Evolutionary conservation across 1,140 invertebrate genomes (phyloP).

Genomic region (Ladona fulva): DNA sequence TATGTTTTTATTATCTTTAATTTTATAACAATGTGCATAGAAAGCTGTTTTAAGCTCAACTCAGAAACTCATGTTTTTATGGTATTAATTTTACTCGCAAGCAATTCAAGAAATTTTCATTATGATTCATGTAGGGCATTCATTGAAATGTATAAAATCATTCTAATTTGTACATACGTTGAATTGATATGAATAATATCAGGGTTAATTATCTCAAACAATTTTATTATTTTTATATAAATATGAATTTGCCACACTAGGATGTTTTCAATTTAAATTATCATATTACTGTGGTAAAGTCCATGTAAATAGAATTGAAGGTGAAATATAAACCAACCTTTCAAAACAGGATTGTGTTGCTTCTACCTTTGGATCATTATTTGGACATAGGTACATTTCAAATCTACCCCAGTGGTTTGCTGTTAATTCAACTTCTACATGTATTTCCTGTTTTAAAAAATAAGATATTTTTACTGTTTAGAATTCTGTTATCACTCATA

Average conservation of each 20-base stretch:
- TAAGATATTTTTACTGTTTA: background rate
- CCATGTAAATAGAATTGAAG: background rate
- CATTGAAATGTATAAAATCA: no score
- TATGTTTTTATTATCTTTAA: no score
- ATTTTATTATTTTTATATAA: background rate
- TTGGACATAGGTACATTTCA: constrained; percentile 73
- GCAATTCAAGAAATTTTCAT: no score
- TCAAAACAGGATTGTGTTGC: constrained; percentile 76
- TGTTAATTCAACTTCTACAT: constrained; percentile 77
- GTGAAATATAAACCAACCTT: constrained; percentile 38
- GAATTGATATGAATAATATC: no score
- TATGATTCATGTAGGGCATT: no score
- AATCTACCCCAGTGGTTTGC: constrained; percentile 84
- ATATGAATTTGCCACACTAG: constrained; percentile 12
- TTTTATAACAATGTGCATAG: no score
- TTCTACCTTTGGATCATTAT: constrained; percentile 66
- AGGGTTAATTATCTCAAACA: no score
- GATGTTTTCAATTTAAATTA: constrained; percentile 13
- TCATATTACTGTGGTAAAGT: background rate
- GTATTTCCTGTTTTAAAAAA: constrained; percentile 51
- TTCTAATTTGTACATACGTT: no score
- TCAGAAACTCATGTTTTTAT: no score
- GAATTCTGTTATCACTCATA: no score
- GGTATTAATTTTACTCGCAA: no score
- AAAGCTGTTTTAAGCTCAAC: no score